These are phyloP conservation scores for Octomys mimax DNA, from an alignment of 2,797 vertebrate genomes.

Conservation along the genomic window DNA sequence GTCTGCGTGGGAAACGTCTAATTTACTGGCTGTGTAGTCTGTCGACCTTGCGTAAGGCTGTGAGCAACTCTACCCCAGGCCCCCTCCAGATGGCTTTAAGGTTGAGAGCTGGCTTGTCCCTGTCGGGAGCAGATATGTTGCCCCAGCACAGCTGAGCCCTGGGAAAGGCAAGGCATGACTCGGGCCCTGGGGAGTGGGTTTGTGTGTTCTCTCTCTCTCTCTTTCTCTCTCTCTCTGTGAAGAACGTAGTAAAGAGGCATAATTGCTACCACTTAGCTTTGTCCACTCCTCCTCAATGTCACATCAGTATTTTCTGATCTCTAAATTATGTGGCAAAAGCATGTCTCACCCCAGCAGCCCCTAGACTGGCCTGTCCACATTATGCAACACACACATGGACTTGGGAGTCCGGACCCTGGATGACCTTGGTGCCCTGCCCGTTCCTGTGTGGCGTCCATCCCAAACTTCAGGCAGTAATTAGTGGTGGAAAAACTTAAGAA, in stretches of 20 bases:
- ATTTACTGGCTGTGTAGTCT: conserved; percentile 72
- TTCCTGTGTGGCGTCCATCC: not conserved
- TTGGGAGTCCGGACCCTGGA: not conserved
- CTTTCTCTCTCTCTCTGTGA: not conserved
- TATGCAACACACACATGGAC: not conserved
- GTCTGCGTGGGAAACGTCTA: conserved; percentile 65
- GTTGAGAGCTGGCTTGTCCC: not conserved
- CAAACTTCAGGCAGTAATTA: not conserved
- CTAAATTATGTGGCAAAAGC: not conserved
- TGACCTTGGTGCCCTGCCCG: not conserved
- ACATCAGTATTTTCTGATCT: not conserved
- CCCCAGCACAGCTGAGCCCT: not conserved
- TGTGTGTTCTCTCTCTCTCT: not conserved
- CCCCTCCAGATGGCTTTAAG: not conserved
- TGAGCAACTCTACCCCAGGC: conserved; percentile 47
- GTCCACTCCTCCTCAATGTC: not conserved
- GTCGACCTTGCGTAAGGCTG: conserved; percentile 62
- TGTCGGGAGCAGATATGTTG: not conserved
- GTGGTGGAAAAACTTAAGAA: not conserved
- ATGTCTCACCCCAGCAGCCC: not conserved
- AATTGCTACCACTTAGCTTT: not conserved
- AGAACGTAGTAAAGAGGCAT: rapidly evolving
- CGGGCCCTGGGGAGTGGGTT: not conserved
- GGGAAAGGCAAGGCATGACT: not conserved
- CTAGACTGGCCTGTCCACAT: not conserved